A percentile compares a stretch with the other conserved stretches of the same genome.
phyloP scores from a whole-genome alignment of 2,113 vertebrate species.

The Crotalus viridis region DNA sequence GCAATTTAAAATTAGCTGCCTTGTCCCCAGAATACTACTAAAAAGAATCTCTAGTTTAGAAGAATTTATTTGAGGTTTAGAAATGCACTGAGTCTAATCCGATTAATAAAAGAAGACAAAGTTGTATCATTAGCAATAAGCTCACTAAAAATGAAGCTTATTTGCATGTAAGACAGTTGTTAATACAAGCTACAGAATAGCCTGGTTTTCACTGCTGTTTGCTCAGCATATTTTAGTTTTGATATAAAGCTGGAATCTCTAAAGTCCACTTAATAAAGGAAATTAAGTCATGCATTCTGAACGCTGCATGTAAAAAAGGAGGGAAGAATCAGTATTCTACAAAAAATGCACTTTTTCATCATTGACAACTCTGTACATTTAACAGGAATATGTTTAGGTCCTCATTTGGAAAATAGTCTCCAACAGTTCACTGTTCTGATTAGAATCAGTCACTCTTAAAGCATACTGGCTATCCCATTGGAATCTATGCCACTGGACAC shows the following conservation, averaged over 20 bases:
- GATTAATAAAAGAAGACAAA: constrained; percentile 40
- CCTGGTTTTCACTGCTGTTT: background rate
- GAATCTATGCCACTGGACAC: background rate
- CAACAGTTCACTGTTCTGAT: background rate
- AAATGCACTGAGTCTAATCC: constrained; percentile 18
- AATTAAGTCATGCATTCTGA: constrained; percentile 51
- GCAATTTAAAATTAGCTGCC: background rate
- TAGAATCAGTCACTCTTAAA: background rate
- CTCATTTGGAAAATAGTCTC: background rate
- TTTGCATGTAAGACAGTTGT: constrained; percentile 15
- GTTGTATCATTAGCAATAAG: constrained; percentile 30
- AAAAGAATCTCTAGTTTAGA: constrained; percentile 31
- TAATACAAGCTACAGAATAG: constrained; percentile 11
- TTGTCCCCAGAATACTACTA: constrained; percentile 36
- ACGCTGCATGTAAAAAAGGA: constrained; percentile 15
- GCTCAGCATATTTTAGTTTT: constrained; percentile 47
- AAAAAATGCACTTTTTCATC: constrained; percentile 8
- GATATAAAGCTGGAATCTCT: constrained; percentile 50
- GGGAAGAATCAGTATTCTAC: background rate
- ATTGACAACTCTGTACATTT: background rate
- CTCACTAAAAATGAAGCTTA: constrained; percentile 30
- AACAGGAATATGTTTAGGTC: background rate
- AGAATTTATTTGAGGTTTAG: constrained; percentile 40
- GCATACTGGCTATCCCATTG: background rate
- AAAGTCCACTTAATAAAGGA: constrained; percentile 36